Base-by-base conservation (phyloP, 2,797 vertebrate genomes). In the Scomberomorus guttatus region DNA sequence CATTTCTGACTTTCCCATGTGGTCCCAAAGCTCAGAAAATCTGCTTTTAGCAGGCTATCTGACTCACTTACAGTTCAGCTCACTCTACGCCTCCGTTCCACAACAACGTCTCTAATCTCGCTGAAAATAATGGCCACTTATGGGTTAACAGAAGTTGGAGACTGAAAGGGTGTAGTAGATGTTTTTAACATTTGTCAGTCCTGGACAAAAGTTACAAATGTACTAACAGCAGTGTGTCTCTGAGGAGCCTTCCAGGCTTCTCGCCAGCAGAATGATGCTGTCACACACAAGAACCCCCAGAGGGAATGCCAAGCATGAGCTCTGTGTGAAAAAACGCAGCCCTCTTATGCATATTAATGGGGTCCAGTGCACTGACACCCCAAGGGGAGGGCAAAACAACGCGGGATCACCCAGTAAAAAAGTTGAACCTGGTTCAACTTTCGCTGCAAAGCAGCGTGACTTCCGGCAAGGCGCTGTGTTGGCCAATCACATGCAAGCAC, bases 221-320 rank as follows among this genome's bases (percentile, higher is more conserved):
- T 60, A 52, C 11, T 55, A 58, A 5, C 62, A 27, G 24, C 20
- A 4, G 27, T 11, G 59, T 52, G 27, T 74, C 12, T 75, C n/a
- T 64, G 44, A 58, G 67, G 27, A 17, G 59, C 62, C 59, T 51
- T 32, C 48, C 18, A 37, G 66, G 70, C 15, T 27, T 12, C 48
- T 54, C 6, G 24, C 60, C 48, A 60, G 69, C 62, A 61, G 60
- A 79, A 67, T n/a, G 80, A 65, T 42, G 73, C 82, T 75, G 70
- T 72, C 70, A 65, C 46, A 59, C 69, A 74, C 13, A 55, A 51
- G 13, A 42, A 29, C 50, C 61, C 64, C 44, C 59, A 2, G 44
- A 14, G 77, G 18, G 69, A 34, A 39, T 4, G 50, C n/a, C 39
- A 44, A 76, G 63, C 20, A 32, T 32, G 6, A 32, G 29, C 29